Evolutionary conservation across 2,888 invertebrate species (phyloP).

Genomic region (Rhabditophanes sp.): DNA sequence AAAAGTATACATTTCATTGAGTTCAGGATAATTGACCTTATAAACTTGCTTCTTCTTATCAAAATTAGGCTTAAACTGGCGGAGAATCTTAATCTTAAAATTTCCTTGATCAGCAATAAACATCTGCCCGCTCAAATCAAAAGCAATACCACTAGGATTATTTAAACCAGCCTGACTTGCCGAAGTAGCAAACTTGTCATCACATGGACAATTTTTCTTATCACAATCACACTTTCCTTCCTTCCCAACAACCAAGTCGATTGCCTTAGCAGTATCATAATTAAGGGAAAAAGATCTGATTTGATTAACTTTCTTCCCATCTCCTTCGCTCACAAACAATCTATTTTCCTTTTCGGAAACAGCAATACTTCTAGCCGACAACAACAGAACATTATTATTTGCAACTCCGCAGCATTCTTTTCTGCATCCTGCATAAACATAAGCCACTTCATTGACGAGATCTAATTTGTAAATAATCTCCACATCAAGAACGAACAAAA

Average conservation of each 20-base stretch:
- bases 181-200: conserved; percentile 9
- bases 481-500: too few species aligned
- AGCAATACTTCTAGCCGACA: too few species aligned
- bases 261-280: too few species aligned
- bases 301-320: conserved; percentile 73
- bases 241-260: too few species aligned
- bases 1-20: conserved; percentile 52
- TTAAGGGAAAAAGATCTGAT: conserved; percentile 8
- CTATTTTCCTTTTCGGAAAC: too few species aligned
- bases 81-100: conserved; percentile 39
- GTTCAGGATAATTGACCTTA: conserved; percentile 77
- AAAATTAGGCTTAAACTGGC: conserved; percentile 5
- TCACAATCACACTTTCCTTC: conserved; percentile 48
- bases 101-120: conserved; percentile 74
- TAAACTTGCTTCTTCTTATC: conserved; percentile 55
- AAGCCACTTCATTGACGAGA: too few species aligned
- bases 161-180: conserved; percentile 15
- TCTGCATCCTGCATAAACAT: too few species aligned
- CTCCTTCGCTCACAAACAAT: conserved; percentile 78
- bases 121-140: conserved; percentile 83
- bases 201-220: conserved; percentile 44
- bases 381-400: too few species aligned
- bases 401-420: too few species aligned
- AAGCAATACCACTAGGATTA: conserved; percentile 56
- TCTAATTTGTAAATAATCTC: too few species aligned